Conservation (phyloP, 30 jellyfish, hydroid and myxozoan species). For the Hydractinia symbiolongicarpus region DNA sequence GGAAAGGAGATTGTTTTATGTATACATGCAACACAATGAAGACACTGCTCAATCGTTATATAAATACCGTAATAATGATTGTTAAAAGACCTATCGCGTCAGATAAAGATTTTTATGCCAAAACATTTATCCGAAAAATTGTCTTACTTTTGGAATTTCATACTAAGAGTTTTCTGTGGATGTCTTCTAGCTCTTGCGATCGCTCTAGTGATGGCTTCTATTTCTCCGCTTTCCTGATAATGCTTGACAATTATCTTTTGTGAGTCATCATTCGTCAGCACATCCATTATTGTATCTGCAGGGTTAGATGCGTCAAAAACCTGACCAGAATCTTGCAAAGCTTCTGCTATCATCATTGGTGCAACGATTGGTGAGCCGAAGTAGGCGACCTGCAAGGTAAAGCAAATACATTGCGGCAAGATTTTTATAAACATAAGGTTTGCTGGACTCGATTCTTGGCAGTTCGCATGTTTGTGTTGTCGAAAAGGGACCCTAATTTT, state of each 20-base stretch:
- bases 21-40: too few species aligned
- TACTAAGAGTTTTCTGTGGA: slow-evolving; percentile 72
- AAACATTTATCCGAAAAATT: background rate
- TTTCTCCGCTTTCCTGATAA: slow-evolving; percentile 79
- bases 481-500: too few species aligned
- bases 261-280: slow-evolving; percentile 45
- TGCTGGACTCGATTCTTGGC: too few species aligned
- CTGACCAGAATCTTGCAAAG: slow-evolving; percentile 66
- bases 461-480: too few species aligned
- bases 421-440: background rate
- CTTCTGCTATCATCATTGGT: slow-evolving; percentile 87
- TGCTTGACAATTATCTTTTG: slow-evolving; percentile 63
- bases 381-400: slow-evolving; percentile 57
- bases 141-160: slow-evolving; percentile 67
- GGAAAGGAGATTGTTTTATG: too few species aligned
- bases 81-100: too few species aligned
- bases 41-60: too few species aligned
- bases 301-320: slow-evolving; percentile 85
- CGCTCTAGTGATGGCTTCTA: slow-evolving; percentile 66
- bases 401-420: background rate
- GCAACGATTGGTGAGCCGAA: slow-evolving; percentile 91
- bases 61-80: too few species aligned
- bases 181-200: slow-evolving; percentile 52
- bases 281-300: slow-evolving; percentile 95
- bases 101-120: too few species aligned